Conservation (phyloP, 2,888 invertebrate species). For the Catocala nupta region DNA sequence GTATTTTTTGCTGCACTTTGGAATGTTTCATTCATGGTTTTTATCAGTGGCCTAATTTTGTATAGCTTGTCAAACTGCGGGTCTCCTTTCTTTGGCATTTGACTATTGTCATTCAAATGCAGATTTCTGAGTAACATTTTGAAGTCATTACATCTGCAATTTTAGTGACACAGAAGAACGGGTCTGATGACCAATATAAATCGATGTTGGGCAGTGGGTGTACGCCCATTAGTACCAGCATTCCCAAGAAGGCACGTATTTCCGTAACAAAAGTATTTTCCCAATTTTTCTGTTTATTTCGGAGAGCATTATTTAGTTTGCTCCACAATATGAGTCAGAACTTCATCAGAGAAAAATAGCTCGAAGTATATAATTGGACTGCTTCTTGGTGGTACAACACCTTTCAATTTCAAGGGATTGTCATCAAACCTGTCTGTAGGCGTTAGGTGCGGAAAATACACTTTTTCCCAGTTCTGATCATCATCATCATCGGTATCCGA, state of each 20-base stretch:
- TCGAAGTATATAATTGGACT: constrained; percentile 29
- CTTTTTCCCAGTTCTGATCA: constrained; percentile 33
- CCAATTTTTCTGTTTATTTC: constrained; percentile 27
- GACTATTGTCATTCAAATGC: constrained; percentile 33
- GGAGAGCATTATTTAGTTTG: constrained; percentile 34
- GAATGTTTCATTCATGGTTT: constrained; percentile 23
- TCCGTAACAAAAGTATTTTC: constrained; percentile 4
- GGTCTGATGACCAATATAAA: constrained; percentile 13
- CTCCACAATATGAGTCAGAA: constrained; percentile 27
- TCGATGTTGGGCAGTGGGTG: constrained; percentile 13
- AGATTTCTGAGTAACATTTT: constrained; percentile 31
- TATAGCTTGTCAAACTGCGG: constrained; percentile 34
- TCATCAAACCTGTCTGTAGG: constrained; percentile 33
- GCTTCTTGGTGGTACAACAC: constrained; percentile 5
- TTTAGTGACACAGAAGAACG: constrained; percentile 11
- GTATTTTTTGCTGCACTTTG: constrained; percentile 24
- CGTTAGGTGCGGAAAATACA: constrained; percentile 28
- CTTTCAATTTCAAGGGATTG: constrained; percentile 14
- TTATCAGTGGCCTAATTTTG: constrained; percentile 27
- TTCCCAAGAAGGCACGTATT: constrained; percentile 29
- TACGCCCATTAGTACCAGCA: constrained; percentile 22
- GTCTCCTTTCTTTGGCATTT: constrained; percentile 29
- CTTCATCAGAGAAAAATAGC: constrained; percentile 30
- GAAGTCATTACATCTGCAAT: constrained; percentile 30
- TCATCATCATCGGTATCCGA: constrained; percentile 15